A percentile compares a stretch with the other conserved stretches of the same genome.
Conservation (phyloP, 2,888 invertebrate genomes). For the Eristalis intricaria region DNA sequence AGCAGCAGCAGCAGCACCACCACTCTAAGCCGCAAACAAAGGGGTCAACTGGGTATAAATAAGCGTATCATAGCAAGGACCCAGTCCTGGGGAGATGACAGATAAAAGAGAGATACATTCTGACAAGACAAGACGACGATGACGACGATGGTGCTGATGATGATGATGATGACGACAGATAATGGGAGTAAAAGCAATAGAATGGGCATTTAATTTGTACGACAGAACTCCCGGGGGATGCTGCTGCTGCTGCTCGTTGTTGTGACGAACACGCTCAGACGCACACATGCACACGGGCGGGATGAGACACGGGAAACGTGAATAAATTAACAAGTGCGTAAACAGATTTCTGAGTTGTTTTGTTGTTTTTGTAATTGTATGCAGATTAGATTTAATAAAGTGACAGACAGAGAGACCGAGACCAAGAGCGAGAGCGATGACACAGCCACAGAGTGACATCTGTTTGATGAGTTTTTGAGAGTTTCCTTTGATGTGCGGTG, state of each 20-base stretch:
- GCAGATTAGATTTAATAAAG: conserved; percentile 30
- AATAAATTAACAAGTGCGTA: conserved; percentile 57
- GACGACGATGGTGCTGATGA: conserved; percentile 16
- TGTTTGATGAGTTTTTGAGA: conserved; percentile 1
- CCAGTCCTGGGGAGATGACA: background rate
- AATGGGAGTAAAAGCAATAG: conserved; percentile 19
- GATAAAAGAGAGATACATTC: conserved; percentile 25
- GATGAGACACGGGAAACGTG: background rate
- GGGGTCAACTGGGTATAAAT: conserved; percentile 65
- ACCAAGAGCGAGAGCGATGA: background rate
- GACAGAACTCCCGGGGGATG: conserved; percentile 36
- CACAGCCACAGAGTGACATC: background rate
- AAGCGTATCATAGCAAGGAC: conserved; percentile 63
- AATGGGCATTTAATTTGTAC: conserved; percentile 63
- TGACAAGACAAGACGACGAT: background rate
- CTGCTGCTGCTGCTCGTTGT: background rate
- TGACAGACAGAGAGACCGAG: background rate
- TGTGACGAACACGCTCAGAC: background rate
- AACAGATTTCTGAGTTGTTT: conserved; percentile 38
- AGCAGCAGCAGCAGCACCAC: background rate
- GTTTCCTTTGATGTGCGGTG: background rate
- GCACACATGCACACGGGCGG: background rate
- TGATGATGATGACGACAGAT: conserved; percentile 15
- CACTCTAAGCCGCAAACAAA: conserved; percentile 36
- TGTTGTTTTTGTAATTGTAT: conserved; percentile 33